Evolutionary conservation across 1,140 invertebrate species (phyloP), one percentile per base, ranked within the genome.

Genomic region (Lanistes nyassanus): DNA sequence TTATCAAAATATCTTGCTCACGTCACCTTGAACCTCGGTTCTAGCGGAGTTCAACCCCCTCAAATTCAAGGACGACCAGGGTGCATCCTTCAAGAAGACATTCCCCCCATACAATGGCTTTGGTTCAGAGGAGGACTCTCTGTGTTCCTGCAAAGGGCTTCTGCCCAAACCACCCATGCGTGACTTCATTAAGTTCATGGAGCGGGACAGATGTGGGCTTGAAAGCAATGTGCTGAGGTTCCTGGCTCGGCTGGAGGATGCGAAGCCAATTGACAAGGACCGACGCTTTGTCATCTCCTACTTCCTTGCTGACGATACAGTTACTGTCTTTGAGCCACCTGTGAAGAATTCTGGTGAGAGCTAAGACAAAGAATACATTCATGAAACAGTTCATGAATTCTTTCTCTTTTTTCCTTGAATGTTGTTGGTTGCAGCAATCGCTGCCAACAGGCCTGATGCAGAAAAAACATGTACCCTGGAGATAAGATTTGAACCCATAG

Each of bases 201-300:
- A 86, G 78, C 84, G 86, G 60, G 89, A 90, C 77, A 74, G 94
- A 71, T 87, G 92, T 74, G 94, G 93, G 13, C 91, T 93, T 66
- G 92, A 95, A 82, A 94, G 93, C 77, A 92, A 94, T 79, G 91
- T 95, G n/a, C 88, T 97, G 16, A 90, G 95, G 75, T 97, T 96
- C 85, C 91, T 92, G 51, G 94, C 94, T 1, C 92, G 92, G 81
- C 91, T 97, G 82, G 90, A 95, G 56, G 94, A 92, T 3, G 92
- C 93, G 73, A 92, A 93, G 69, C 91, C 92, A 0, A 92, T 93
- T 72, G 93, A 96, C 85, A 88, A 86, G 60, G 90, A 92, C 9
- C 90, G 95, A 42, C 90, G 92, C 62, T 97, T 97, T 84, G 92
- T 97, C 60, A 92, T 97, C 31, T 93, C 92, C 78, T 95, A 95